Evolutionary conservation across 2,113 vertebrate species (phyloP), one percentile per base, ranked within the genome.

Genomic region (Lucifuga dentata): DNA sequence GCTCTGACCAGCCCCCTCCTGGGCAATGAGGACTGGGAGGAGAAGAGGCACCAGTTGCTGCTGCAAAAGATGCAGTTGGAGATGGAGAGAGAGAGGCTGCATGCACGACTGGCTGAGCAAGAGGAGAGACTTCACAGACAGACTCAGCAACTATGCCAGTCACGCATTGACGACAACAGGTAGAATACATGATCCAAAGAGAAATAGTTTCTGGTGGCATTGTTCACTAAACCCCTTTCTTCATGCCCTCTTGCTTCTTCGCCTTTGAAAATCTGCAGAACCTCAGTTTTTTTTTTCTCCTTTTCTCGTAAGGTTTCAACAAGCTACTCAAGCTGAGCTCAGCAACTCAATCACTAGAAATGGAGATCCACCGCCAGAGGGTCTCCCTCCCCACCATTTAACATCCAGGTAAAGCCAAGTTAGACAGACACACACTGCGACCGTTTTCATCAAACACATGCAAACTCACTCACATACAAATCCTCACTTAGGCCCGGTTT

Each of bases 31-130:
- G 65, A 94, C 39, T 95, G 94, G 51, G 94, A 95, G 81, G 94
- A 94, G 68, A 95, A 92, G 87, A 93, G 91, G 43, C 93, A 95
- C 58, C 91, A 93, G 50, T 90, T 99, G 46, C 84, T 97, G 75
- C 86, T 96, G 81, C 97, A 98, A 88, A 99, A 97, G 88, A 90
- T 95, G 88, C 95, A 97, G 83, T 89, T 99, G 77, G 96, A 98
- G 91, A 81, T 91, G 72, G 95, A 98, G 90, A 94, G 95, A 73
- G 95, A 98, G 33, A 90, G 75, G 66, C 94, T 99, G 50, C 96
- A 97, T 63, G 83, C 90, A 45, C 84, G 96, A 43, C 80, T 98
- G 58, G 92, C 92, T 33, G 92, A 96, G 62, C 96, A 98, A 83
- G 96, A 98, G 71, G 92, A 94, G 63, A 93, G 92, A 62, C 83